A percentile compares a stretch with the other conserved stretches of the same genome.
These are phyloP conservation scores for Xanthia icteritia DNA, from an alignment of 2,888 invertebrate genomes.

Conservation along the genomic window DNA sequence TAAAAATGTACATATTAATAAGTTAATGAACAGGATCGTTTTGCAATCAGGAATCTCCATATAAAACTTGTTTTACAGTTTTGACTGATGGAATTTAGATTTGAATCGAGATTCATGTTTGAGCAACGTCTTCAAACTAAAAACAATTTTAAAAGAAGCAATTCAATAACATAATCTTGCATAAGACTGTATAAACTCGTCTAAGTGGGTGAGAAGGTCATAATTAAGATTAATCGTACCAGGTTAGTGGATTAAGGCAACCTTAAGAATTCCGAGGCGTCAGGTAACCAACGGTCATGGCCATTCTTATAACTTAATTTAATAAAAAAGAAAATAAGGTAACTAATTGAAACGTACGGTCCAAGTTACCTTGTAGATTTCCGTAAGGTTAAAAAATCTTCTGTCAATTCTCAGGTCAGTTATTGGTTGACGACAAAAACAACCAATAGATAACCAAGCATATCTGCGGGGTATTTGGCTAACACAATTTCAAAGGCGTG, in stretches of 20 bases:
- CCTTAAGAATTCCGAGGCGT: slow-evolving; percentile 39
- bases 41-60: background rate
- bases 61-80: background rate
- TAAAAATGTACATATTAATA: background rate
- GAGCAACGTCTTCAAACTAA: background rate
- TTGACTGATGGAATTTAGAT: background rate
- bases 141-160: slow-evolving; percentile 1
- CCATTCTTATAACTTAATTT: slow-evolving; percentile 11
- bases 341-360: background rate
- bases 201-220: slow-evolving; percentile 40
- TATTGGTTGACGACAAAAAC: no score
- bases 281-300: slow-evolving; percentile 36
- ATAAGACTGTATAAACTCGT: slow-evolving; percentile 11
- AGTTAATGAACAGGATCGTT: background rate
- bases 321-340: slow-evolving; percentile 2
- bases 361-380: background rate
- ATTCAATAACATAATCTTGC: background rate
- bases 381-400: background rate
- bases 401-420: no score
- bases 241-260: slow-evolving; percentile 40
- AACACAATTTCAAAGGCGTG: no score
- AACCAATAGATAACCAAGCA: no score
- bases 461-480: no score
- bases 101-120: background rate
- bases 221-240: slow-evolving; percentile 38